Base-by-base conservation (phyloP, 2,797 vertebrate species). In the Sebastes hubbsi region DNA sequence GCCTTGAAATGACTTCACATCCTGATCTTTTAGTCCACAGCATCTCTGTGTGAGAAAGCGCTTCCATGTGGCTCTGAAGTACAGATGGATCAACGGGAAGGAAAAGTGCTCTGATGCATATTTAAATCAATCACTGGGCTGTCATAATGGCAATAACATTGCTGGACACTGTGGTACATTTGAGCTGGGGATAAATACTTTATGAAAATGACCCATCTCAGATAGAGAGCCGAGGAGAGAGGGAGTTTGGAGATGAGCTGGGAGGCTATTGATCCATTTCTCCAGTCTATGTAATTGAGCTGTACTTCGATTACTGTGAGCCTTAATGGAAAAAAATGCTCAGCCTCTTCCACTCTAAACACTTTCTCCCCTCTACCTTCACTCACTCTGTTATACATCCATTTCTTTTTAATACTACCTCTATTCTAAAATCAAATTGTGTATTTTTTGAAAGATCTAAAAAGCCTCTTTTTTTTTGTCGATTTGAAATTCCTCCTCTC, bases 171-270 rank as follows among this genome's bases (percentile, higher is more conserved):
- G 74, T 74, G 69, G 77, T 84, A 77, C 82, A 94, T 89, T 91
- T 70, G 84, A 91, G 87, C 88, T 75, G 65, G 64, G 77, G 80
- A 93, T 95, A 79, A 95, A 96, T 95, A 95, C 92, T 96, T 96
- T 91, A 96, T 95, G 94, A 94, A 95, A 95, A 95, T 93, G 83
- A 92, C 88, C 87, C 86, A 90, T 87, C 87, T 68, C 85, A 85
- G 82, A 86, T 77, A 62, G 77, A 88, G 76, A 83, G 78, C 59
- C 4, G 58, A 77, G 85, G 76, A 80, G 73, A 85, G 80, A 83
- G 83, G 78, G 81, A 68, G 87, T 82, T 84, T 83, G 77, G 81
- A 72, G 82, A 90, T 56, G 84, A 90, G 87, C 83, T 82, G 82
- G 78, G 72, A 81, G 75, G 87, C 71, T 91, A 95, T 95, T 78